Evolutionary conservation across 2,113 vertebrate species (phyloP).

Genomic region (Nipponia nippon): DNA sequence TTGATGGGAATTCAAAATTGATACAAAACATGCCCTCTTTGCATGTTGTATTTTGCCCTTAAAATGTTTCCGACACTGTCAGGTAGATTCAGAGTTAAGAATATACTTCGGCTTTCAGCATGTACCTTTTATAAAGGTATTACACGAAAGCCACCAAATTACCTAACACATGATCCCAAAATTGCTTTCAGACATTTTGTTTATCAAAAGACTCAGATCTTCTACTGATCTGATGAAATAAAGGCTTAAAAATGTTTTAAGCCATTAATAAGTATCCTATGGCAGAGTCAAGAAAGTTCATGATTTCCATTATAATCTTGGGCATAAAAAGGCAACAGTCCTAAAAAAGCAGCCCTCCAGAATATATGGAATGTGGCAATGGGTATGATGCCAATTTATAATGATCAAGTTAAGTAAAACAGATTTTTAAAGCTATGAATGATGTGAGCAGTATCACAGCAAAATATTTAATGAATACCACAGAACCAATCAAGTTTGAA

Average conservation of each 20-base stretch:
- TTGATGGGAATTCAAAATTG: slow-evolving; percentile 74
- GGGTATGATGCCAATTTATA: slow-evolving; percentile 30
- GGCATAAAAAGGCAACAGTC: slow-evolving; percentile 66
- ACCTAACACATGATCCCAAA: slow-evolving; percentile 66
- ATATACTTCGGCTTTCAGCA: slow-evolving; percentile 63
- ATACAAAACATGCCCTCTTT: slow-evolving; percentile 72
- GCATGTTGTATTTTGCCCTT: slow-evolving; percentile 55
- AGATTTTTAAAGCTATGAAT: slow-evolving; percentile 61
- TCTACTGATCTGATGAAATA: slow-evolving; percentile 59
- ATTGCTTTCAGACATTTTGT: slow-evolving; percentile 56
- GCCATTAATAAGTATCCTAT: slow-evolving; percentile 42
- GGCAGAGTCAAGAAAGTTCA: slow-evolving; percentile 40
- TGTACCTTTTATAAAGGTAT: slow-evolving; percentile 64
- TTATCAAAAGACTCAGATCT: slow-evolving; percentile 70
- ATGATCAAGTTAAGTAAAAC: slow-evolving; percentile 51
- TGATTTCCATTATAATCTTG: slow-evolving; percentile 38
- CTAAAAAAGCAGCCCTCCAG: slow-evolving; percentile 67
- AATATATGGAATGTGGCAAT: slow-evolving; percentile 61
- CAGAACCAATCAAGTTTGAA: slow-evolving; percentile 54
- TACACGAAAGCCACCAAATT: slow-evolving; percentile 59
- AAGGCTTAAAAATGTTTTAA: slow-evolving; percentile 75
- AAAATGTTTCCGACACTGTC: slow-evolving; percentile 58
- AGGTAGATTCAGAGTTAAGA: slow-evolving; percentile 68
- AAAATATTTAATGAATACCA: slow-evolving; percentile 66
- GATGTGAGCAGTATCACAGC: slow-evolving; percentile 53